Percentiles rank a stretch among this genome's conserved stretches.
Evolutionary conservation across 2,113 vertebrate genomes (phyloP).

Genomic region (Symphodus melops): DNA sequence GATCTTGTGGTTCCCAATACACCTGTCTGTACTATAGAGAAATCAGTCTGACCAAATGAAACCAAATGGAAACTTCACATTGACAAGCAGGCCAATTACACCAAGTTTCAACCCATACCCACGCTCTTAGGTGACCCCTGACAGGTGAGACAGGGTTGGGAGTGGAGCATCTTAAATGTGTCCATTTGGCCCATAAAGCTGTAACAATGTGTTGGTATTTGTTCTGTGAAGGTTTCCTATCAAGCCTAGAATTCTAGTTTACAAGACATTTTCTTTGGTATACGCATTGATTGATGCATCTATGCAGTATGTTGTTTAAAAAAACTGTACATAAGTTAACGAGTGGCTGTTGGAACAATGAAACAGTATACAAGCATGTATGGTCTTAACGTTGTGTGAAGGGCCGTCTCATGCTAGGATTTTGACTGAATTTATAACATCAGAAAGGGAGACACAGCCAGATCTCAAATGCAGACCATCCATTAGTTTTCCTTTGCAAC

Average conservation of each 20-base stretch:
- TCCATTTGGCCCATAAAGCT: neutral
- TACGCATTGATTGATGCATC: too few relatives aligned
- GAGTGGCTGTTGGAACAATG: neutral
- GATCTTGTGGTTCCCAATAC: slow-evolving; percentile 34
- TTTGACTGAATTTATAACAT: slow-evolving; percentile 1
- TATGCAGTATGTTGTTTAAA: too few relatives aligned
- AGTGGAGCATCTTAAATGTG: neutral
- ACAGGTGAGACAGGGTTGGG: slow-evolving; percentile 20
- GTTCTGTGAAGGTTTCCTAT: neutral
- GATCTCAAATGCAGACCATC: neutral
- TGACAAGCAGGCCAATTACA: slow-evolving; percentile 59
- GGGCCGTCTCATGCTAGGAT: neutral
- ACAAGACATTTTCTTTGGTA: neutral
- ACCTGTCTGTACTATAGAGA: slow-evolving; percentile 20
- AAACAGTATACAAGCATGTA: neutral
- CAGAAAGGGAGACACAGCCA: neutral
- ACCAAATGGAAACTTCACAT: slow-evolving; percentile 26
- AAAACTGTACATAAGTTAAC: neutral
- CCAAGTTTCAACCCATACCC: slow-evolving; percentile 5
- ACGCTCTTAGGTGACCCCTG: slow-evolving; percentile 13
- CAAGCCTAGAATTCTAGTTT: neutral
- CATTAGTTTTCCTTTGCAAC: slow-evolving; percentile 28
- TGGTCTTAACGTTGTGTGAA: slow-evolving; percentile 2
- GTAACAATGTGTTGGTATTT: neutral
- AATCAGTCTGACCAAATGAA: slow-evolving; percentile 36